Conservation (phyloP, 2,797 vertebrate species). For the Hydrocynus forskahlii region DNA sequence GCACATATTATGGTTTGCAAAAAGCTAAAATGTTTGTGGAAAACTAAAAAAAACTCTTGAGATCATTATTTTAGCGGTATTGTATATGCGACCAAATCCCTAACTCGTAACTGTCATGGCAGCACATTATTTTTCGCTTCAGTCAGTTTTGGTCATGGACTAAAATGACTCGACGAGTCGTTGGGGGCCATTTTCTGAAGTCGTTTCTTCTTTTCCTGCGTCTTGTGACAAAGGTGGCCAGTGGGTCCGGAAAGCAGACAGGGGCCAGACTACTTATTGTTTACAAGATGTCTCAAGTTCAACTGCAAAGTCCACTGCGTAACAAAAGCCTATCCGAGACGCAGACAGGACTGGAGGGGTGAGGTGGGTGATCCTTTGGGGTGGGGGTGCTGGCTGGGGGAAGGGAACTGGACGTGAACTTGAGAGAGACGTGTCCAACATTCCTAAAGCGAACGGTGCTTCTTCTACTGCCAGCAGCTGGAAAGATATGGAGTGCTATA, state of each 20-base stretch:
- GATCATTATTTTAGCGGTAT: background rate
- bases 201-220: constrained; percentile 62
- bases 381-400: constrained; percentile 29
- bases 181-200: constrained; percentile 63
- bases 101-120: constrained; percentile 4
- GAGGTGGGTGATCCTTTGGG: constrained; percentile 53
- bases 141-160: constrained; percentile 24
- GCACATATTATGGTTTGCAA: background rate
- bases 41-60: background rate
- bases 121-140: constrained; percentile 23
- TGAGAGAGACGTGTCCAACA: constrained; percentile 63
- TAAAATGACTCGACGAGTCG: constrained; percentile 48
- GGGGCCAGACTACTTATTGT: constrained; percentile 79
- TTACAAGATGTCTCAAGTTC: constrained; percentile 84
- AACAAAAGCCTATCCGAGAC: constrained; percentile 76
- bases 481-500: background rate
- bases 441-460: constrained; percentile 28
- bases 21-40: background rate
- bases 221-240: constrained; percentile 49
- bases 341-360: constrained; percentile 61
- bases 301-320: constrained; percentile 79
- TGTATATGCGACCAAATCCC: background rate
- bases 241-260: constrained; percentile 72
- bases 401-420: constrained; percentile 77
- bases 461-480: constrained; percentile 1